These are phyloP conservation scores for Drosophila baimaii DNA, from an alignment of 1,140 invertebrate genomes.

Conservation along the genomic window DNA sequence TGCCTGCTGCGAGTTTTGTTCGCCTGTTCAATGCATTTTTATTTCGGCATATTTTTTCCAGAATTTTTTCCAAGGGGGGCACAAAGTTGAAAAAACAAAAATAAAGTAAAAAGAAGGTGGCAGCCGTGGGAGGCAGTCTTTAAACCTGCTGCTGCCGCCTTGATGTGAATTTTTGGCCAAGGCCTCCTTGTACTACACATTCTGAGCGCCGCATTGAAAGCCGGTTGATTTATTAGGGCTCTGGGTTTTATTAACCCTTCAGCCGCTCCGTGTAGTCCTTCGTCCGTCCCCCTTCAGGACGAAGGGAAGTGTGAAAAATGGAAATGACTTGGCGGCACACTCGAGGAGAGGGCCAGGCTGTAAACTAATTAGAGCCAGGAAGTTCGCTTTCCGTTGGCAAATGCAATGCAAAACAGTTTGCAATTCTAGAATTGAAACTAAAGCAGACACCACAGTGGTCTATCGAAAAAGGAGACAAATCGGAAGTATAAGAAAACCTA, in stretches of 20 bases:
- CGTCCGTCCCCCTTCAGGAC: background rate
- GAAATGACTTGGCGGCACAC: slow-evolving; percentile 8
- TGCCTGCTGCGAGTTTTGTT: slow-evolving; percentile 49
- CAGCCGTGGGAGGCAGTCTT: background rate
- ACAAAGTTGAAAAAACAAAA: slow-evolving; percentile 5
- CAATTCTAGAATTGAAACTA: slow-evolving; percentile 21
- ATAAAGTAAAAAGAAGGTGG: background rate
- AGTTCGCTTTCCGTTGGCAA: slow-evolving; percentile 61
- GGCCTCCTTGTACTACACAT: slow-evolving; percentile 6
- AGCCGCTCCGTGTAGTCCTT: background rate
- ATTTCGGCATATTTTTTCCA: slow-evolving; percentile 68
- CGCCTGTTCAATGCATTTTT: slow-evolving; percentile 73
- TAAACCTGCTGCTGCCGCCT: background rate
- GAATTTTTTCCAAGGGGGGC: slow-evolving; percentile 17
- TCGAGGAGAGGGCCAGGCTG: slow-evolving; percentile 3
- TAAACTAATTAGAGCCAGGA: slow-evolving; percentile 68
- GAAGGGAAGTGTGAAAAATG: slow-evolving; percentile 14
- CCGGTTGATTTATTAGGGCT: slow-evolving; percentile 41
- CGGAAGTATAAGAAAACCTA: background rate
- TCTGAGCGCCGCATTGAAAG: slow-evolving; percentile 43
- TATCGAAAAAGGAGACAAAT: background rate
- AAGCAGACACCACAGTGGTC: slow-evolving; percentile 6
- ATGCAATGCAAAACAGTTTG: slow-evolving; percentile 27
- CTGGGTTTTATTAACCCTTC: slow-evolving; percentile 33
- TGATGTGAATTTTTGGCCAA: slow-evolving; percentile 3